Base-by-base conservation (phyloP, 1,140 invertebrate species). In the Calycopis cecrops region DNA sequence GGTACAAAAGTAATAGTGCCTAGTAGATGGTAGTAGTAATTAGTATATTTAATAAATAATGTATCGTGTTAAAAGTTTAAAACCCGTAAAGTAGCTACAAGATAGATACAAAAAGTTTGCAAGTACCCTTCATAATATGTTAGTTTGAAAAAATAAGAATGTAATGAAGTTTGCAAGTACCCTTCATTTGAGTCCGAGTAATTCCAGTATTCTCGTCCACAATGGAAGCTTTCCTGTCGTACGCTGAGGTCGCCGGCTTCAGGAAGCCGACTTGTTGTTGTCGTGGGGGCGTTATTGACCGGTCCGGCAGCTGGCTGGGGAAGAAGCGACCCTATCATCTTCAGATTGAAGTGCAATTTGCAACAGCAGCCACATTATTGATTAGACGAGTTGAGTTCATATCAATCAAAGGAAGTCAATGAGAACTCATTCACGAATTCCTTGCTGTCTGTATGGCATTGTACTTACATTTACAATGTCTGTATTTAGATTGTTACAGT, bases 151-250 rank as follows among this genome's bases (percentile, higher is more conserved):
- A n/a, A n/a, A n/a, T n/a, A n/a, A n/a, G n/a, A n/a, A n/a, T n/a
- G n/a, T n/a, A n/a, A n/a, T n/a, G n/a, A n/a, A n/a, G n/a, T n/a
- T n/a, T n/a, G n/a, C n/a, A n/a, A 10, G 71, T 56, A 92, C 92
- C 93, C 84, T 93, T 93, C 93, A 94, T 94, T 70, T 94, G 93
- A 0, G 92, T 92, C 67, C 92, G 92, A 11, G 92, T 92, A 60
- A 94, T 93, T 55, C 88, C 82, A 0, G 90, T 90, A 73, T 73
- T 84, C 59, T 88, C 88, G 67, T 88, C 90, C 48, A 85, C 75
- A 17, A 85, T 87, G 34, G 85, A 88, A 0, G 77, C 78, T 55
- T 85, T 87, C 44, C 79, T 64, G 57, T 85, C 77, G n/a, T 81
- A 68, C 28, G 63, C 77, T 34, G 79, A 83, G 67, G 81, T 71